phyloP scores from a whole-genome alignment of 2,888 invertebrate genomes.

The Cantharis rufa region DNA sequence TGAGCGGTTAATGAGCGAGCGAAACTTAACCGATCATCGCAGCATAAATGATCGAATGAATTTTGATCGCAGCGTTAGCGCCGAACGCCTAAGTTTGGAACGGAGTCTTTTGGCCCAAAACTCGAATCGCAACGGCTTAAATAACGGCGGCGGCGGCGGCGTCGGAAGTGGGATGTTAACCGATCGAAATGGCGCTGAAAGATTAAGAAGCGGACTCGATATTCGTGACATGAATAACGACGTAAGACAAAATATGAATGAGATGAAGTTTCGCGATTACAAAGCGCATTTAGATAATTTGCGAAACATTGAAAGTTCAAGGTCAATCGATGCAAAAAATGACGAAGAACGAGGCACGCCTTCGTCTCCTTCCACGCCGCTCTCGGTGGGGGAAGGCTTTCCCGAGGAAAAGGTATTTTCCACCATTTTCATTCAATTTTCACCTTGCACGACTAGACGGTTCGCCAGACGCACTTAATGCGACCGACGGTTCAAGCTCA shows the following conservation, averaged over 20 bases:
- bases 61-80: conserved; percentile 36
- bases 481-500: not conserved
- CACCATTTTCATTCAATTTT: conserved; percentile 19
- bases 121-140: conserved; percentile 44
- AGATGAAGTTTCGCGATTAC: conserved; percentile 54
- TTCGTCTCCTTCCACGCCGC: conserved; percentile 57
- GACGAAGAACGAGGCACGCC: conserved; percentile 52
- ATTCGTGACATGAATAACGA: conserved; percentile 29
- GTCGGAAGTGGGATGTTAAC: not conserved
- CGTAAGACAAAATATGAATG: conserved; percentile 41
- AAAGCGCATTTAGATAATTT: conserved; percentile 55
- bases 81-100: conserved; percentile 50
- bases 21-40: conserved; percentile 35
- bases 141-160: conserved; percentile 32
- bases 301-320: conserved; percentile 45
- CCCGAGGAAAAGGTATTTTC: conserved; percentile 55
- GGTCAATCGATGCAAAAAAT: conserved; percentile 40
- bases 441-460: conserved; percentile 11
- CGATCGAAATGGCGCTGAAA: conserved; percentile 31
- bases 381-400: conserved; percentile 56
- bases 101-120: conserved; percentile 45
- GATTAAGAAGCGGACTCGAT: conserved; percentile 34
- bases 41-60: conserved; percentile 45
- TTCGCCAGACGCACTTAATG: conserved; percentile 8
- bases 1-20: conserved; percentile 50